These are phyloP conservation scores for Onthophagus sagittarius DNA, from an alignment of 2,888 invertebrate genomes.

Conservation along the genomic window DNA sequence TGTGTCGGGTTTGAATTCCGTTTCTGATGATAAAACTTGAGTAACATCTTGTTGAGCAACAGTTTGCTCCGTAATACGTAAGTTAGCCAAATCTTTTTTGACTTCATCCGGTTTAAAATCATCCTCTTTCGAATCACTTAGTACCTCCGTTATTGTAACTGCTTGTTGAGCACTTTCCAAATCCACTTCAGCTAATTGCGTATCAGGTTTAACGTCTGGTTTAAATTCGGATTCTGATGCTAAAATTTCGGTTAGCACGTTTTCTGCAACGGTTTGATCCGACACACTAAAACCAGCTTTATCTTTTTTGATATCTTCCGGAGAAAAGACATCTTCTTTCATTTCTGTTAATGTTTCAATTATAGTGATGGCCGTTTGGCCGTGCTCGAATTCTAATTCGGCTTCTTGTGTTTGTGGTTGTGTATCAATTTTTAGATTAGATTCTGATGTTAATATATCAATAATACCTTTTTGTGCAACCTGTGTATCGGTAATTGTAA, in stretches of 20 bases:
- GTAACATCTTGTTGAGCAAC: slow-evolving; percentile 37
- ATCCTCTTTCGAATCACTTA: slow-evolving; percentile 41
- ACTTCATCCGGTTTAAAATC: slow-evolving; percentile 35
- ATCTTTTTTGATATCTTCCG: slow-evolving; percentile 33
- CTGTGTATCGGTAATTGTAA: slow-evolving; percentile 29
- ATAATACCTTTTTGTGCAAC: slow-evolving; percentile 38
- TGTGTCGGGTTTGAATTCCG: slow-evolving; percentile 36
- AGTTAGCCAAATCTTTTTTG: slow-evolving; percentile 14
- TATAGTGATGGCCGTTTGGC: slow-evolving; percentile 31
- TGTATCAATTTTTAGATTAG: slow-evolving; percentile 36
- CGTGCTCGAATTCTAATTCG: slow-evolving; percentile 38
- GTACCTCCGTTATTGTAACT: slow-evolving; percentile 36
- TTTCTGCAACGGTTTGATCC: slow-evolving; percentile 43
- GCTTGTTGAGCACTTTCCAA: slow-evolving; percentile 28
- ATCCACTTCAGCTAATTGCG: slow-evolving; percentile 34
- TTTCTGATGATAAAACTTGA: background rate
- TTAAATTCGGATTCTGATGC: slow-evolving; percentile 38
- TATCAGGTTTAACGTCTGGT: slow-evolving; percentile 34
- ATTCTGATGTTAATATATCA: background rate
- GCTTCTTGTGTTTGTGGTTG: slow-evolving; percentile 34
- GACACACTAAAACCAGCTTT: slow-evolving; percentile 36
- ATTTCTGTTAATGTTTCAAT: slow-evolving; percentile 39
- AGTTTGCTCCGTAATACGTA: slow-evolving; percentile 29
- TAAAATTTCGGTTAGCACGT: slow-evolving; percentile 7
- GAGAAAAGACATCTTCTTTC: slow-evolving; percentile 38